These are phyloP conservation scores for Percina caprodes DNA, from an alignment of 2,113 vertebrate species.

Conservation along the genomic window DNA sequence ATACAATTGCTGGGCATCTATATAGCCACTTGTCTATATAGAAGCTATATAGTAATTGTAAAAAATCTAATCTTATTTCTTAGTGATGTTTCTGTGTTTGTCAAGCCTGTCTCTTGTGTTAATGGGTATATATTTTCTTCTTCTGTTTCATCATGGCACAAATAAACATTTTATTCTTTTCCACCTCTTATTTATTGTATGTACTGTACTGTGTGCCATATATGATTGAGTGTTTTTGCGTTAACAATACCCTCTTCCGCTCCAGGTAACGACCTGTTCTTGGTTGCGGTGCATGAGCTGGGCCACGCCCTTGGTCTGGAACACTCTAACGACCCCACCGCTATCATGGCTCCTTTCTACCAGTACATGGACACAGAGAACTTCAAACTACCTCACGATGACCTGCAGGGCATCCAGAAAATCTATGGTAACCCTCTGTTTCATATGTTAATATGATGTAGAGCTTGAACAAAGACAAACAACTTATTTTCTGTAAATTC, in stretches of 20 bases:
- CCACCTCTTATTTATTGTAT: neutral
- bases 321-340: constrained; percentile 87
- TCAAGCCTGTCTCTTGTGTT: neutral
- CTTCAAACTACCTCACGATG: constrained; percentile 87
- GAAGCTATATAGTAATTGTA: neutral
- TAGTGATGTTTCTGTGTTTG: neutral
- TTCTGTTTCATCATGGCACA: neutral
- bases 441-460: neutral
- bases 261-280: constrained; percentile 84
- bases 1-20: neutral
- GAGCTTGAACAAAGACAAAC: neutral
- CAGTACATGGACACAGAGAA: constrained; percentile 88
- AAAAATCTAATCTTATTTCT: neutral
- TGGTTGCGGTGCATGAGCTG: constrained; percentile 88
- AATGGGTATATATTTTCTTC: neutral
- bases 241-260: constrained; percentile 5
- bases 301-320: constrained; percentile 87
- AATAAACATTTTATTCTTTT: neutral
- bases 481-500: neutral
- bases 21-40: neutral
- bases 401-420: constrained; percentile 88
- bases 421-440: constrained; percentile 82
- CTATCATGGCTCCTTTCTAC: constrained; percentile 89
- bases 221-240: neutral
- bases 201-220: neutral